Percentiles rank a stretch among this genome's conserved stretches.
phyloP scores from a whole-genome alignment of 2,888 invertebrate genomes.

The Agonopterix heracliana region DNA sequence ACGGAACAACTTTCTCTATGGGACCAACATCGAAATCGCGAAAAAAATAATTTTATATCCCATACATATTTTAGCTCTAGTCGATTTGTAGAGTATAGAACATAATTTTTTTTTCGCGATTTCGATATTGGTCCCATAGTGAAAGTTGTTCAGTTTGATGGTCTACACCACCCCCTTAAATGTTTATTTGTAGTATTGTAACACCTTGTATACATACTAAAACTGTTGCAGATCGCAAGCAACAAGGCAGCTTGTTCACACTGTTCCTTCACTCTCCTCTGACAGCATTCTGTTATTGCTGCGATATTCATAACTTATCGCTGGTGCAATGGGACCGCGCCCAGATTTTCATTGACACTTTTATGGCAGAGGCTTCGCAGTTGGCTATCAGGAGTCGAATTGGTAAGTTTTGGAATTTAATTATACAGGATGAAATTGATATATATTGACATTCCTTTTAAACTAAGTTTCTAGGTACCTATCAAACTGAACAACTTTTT shows the following conservation, averaged over 20 bases:
- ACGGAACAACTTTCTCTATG: too few species aligned
- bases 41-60: too few species aligned
- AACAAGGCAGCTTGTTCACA: conserved; percentile 92
- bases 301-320: conserved; percentile 90
- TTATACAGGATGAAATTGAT: neutral
- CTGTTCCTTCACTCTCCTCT: conserved; percentile 96
- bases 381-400: conserved; percentile 85
- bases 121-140: too few species aligned
- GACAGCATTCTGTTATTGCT: conserved; percentile 93
- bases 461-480: neutral
- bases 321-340: conserved; percentile 94
- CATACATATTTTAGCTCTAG: too few species aligned
- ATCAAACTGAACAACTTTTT: neutral
- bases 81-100: too few species aligned
- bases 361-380: conserved; percentile 91
- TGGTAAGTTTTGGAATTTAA: conserved; percentile 23
- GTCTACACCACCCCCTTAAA: too few species aligned
- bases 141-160: too few species aligned
- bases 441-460: neutral
- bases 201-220: too few species aligned
- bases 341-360: conserved; percentile 90
- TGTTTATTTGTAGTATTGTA: too few species aligned
- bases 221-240: conserved; percentile 80
- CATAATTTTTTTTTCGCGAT: too few species aligned
- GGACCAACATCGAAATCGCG: too few species aligned